Evolutionary conservation across 2,113 vertebrate species (phyloP), one percentile per base, ranked within the genome.

Genomic region (Apeltes quadracus): DNA sequence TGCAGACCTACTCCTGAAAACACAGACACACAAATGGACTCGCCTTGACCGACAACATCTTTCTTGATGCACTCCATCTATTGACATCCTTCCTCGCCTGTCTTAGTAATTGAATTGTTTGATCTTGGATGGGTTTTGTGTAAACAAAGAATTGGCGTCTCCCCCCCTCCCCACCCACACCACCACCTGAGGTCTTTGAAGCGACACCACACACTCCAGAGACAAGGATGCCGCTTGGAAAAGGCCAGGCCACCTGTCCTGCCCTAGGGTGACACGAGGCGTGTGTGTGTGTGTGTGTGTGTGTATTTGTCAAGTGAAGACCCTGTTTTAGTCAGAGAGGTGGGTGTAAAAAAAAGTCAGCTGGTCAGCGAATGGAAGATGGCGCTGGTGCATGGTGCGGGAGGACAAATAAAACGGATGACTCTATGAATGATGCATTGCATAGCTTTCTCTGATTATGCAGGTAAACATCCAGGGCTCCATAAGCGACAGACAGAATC

Each of bases 341-440:
- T 46, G 29, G 64, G 13, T 51, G 38, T 3, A 61, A 79, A 44
- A 38, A 58, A 69, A 15, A 7, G 29, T 7, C 15, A 61, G 67
- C 20, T 27, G 29, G 62, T 73, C 66, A 51, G 51, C 48, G 36
- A 20, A 72, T 23, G 48, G 48, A 12, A 23, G 48, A 10, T 23
- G 48, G 15, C 11, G 20, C 62, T 58, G 63, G 53, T 76, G 41
- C 51, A 54, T 44, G 63, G 18, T 44, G 61, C 20, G 53, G 53
- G 29, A 63, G 67, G 73, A 68, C 43, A 77, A 83, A 81, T 81
- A 54, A 68, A 61, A 81, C 57, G 27, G 70, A 66, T 61, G 75
- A 62, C 53, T 73, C 56, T 57, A 84, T 89, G 75, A 86, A 85
- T 84, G 78, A 90, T 85, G 82, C 25, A 81, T 9, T 85, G 82